Base-by-base conservation (phyloP, 1,140 invertebrate genomes). In the Drosophila equinoxialis region DNA sequence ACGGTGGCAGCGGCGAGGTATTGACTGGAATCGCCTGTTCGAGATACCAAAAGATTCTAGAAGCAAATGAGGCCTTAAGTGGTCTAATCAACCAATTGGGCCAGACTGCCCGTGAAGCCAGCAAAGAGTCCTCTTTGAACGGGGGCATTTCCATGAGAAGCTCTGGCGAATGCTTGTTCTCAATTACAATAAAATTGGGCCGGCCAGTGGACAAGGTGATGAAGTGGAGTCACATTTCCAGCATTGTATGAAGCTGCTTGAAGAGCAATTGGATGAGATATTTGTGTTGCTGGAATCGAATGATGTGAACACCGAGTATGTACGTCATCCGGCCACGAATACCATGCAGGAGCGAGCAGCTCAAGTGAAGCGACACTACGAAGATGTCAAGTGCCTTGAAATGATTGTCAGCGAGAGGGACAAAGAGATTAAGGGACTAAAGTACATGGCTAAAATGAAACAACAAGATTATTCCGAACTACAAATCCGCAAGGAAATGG, bases 401-500 rank as follows among this genome's bases (percentile, higher is more conserved):
- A 94, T 95, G 71, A 96, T 97, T 90, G 92, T 99, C 48, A 97
- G 97, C 90, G 94, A 95, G 48, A 96, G 96, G 79, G 98, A 99
- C 74, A 95, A 95, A 23, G 97, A 98, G 83, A 96, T 99, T 71
- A 95, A 96, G 67, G 96, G 98, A 81, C 93, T 98, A 0, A 96
- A 96, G 92, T 95, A 96, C 82, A 93, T 95, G 26, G 91, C 98
- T 4, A 96, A 98, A 92, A 93, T 94, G 23, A 99, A 98, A 93
- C 97, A 98, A 93, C 98, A 99, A 89, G 98, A 99, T 92, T 91
- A 98, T 41, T 98, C 97, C 41, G 97, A 99, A 93, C 96, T 98
- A 94, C 95, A 96, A 74, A 95, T 99, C 33, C 93, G 98, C 11
- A 96, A 98, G 81, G 97, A 99, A 89, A 93, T 99, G 69, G 95